These are phyloP conservation scores for Meles meles DNA, from an alignment of 2,113 vertebrate genomes.

Conservation along the genomic window DNA sequence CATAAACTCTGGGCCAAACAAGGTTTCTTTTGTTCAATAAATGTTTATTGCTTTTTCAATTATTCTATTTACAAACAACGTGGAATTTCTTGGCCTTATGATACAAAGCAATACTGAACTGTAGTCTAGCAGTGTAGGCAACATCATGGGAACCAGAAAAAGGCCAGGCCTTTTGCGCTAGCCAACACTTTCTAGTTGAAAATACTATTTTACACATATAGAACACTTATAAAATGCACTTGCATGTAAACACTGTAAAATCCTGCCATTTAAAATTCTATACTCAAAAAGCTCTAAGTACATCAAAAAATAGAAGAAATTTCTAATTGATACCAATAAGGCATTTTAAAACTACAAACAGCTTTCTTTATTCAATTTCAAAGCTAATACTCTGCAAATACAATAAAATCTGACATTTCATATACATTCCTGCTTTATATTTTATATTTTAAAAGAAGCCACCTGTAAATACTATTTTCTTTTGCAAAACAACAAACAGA, in stretches of 20 bases:
- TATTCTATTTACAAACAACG: slow-evolving; percentile 96
- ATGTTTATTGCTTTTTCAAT: slow-evolving; percentile 96
- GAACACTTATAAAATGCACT: slow-evolving; percentile 94
- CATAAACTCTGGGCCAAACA: slow-evolving; percentile 95
- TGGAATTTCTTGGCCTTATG: slow-evolving; percentile 90
- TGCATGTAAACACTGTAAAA: slow-evolving; percentile 97
- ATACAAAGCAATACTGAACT: slow-evolving; percentile 92
- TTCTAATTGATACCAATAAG: slow-evolving; percentile 93
- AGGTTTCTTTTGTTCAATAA: slow-evolving; percentile 89
- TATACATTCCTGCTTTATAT: slow-evolving; percentile 97
- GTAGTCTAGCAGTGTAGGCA: slow-evolving; percentile 88
- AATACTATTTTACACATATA: slow-evolving; percentile 92
- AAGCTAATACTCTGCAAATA: slow-evolving; percentile 96
- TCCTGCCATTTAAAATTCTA: slow-evolving; percentile 92
- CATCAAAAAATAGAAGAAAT: slow-evolving; percentile 95
- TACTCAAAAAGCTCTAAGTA: slow-evolving; percentile 94
- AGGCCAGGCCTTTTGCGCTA: slow-evolving; percentile 80
- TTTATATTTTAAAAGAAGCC: slow-evolving; percentile 93
- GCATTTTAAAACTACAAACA: slow-evolving; percentile 95
- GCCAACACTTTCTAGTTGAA: slow-evolving; percentile 84
- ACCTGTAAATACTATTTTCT: slow-evolving; percentile 97
- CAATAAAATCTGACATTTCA: slow-evolving; percentile 97
- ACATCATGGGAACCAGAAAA: slow-evolving; percentile 84
- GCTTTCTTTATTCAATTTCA: slow-evolving; percentile 93
- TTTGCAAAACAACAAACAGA: slow-evolving; percentile 85